Percentiles rank a stretch among this genome's conserved stretches.
These are phyloP conservation scores for Antedon mediterranea DNA, from an alignment of 53 echinoderm and acorn worm species.

Conservation along the genomic window DNA sequence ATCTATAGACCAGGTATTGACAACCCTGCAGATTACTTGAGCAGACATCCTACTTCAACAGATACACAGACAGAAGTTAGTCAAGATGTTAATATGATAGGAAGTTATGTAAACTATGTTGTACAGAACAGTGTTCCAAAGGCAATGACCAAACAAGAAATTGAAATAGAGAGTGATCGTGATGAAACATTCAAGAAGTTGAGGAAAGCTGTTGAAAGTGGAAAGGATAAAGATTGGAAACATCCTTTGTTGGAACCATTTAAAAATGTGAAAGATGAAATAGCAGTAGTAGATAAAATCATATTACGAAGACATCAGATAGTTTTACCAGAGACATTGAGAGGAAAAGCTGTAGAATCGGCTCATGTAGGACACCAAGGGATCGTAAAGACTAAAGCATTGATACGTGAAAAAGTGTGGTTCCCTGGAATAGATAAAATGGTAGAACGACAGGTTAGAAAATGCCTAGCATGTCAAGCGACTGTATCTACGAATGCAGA, in stretches of 20 bases:
- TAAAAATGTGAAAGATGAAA: constrained; percentile 14
- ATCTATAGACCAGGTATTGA: constrained; percentile 38
- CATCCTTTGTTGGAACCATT: constrained; percentile 1
- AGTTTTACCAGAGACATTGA: not conserved
- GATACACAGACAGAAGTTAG: not conserved
- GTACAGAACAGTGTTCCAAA: constrained; percentile 37
- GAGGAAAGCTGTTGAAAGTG: constrained; percentile 2
- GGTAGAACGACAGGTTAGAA: no score
- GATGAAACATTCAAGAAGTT: constrained; percentile 19
- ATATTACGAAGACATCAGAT: constrained; percentile 12
- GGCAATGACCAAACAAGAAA: constrained; percentile 33
- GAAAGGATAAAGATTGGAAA: constrained; percentile 11
- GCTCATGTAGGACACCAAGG: no score
- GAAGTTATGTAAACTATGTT: constrained; percentile 2
- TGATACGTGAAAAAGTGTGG: no score
- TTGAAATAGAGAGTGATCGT: constrained; percentile 9
- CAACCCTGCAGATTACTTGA: constrained; percentile 56
- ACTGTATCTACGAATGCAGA: no score
- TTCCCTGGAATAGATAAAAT: no score
- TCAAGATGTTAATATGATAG: not conserved
- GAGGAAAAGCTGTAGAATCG: no score
- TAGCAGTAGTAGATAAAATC: constrained; percentile 20
- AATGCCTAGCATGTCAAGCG: no score
- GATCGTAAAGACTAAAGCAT: no score
- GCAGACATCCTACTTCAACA: constrained; percentile 17